A percentile compares a stretch with the other conserved stretches of the same genome.
phyloP scores from a whole-genome alignment of 2,888 invertebrate species.

The Automeris io region DNA sequence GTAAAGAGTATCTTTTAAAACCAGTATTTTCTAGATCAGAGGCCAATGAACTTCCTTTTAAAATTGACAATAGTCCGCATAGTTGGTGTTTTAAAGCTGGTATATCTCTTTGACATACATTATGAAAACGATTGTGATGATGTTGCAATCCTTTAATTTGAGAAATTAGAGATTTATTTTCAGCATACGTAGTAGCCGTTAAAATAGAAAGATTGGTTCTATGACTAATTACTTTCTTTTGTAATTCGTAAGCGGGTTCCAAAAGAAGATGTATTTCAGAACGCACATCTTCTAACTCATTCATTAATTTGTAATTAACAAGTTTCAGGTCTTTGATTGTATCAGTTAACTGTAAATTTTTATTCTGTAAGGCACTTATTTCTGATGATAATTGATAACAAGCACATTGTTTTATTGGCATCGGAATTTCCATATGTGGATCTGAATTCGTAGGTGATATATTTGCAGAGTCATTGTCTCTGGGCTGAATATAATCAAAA shows the following conservation, averaged over 20 bases:
- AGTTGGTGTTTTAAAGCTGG: conserved; percentile 56
- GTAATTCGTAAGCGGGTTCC: conserved; percentile 46
- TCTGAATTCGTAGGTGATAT: conserved; percentile 21
- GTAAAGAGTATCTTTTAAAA: conserved; percentile 51
- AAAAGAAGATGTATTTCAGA: conserved; percentile 46
- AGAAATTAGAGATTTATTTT: conserved; percentile 57
- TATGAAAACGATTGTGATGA: conserved; percentile 53
- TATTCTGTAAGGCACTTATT: conserved; percentile 22
- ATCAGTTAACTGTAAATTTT: conserved; percentile 34
- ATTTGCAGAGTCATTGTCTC: conserved; percentile 26
- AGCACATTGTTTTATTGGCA: conserved; percentile 21
- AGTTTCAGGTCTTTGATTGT: conserved; percentile 31
- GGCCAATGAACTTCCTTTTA: conserved; percentile 34
- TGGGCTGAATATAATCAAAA: conserved; percentile 35
- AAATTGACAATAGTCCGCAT: conserved; percentile 40
- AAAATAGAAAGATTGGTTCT: conserved; percentile 59
- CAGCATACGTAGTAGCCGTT: conserved; percentile 63
- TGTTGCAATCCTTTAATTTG: conserved; percentile 60
- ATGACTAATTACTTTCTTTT: conserved; percentile 57
- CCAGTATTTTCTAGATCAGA: conserved; percentile 30
- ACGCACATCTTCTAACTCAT: conserved; percentile 42
- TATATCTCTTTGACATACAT: conserved; percentile 60
- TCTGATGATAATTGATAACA: conserved; percentile 29
- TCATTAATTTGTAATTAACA: conserved; percentile 34
- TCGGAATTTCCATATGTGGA: conserved; percentile 14